Evolutionary conservation across 2,113 vertebrate species (phyloP), one percentile per base, ranked within the genome.

Genomic region (Donacobius atricapilla): DNA sequence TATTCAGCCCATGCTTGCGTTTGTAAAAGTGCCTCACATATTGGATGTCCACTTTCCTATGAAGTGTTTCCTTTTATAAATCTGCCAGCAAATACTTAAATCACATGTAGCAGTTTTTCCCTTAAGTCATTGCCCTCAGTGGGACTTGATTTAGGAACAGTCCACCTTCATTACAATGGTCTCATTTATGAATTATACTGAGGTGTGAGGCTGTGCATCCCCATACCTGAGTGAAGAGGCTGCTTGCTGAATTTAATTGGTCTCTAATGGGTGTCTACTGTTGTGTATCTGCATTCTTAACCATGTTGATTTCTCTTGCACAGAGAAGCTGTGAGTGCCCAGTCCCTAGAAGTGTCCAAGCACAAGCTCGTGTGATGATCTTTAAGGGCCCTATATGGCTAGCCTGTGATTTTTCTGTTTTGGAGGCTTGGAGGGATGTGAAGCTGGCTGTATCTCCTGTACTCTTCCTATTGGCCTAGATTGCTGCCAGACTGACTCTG

Each of bases 251-350:
- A 28, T 54, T 69, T 70, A 31, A 39, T 66, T 1, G 0, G 11
- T 44, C 22, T 73, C 10, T 33, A 40, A 17, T 31, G 44, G 20
- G 2, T 39, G 3, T 44, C 21, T 53, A 2, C 20, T 2, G 0
- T 13, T 75, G 17, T 35, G 9, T 23, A 5, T 23, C 44, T 64
- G 45, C 16, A 3, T 56, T 71, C 27, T 47, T 13, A 37, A 23
- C n/a, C 15, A 3, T 6, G 8, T 8, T 3, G 3, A 30, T 24
- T 71, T 48, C 42, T 64, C 50, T 35, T 42, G 33, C 28, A 21
- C 23, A 5, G 33, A 27, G 11, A 24, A 51, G 5, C 9, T n/a
- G 13, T 39, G 51, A 23, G 7, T 51, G 27, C 19, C 31, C 22
- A 42, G 23, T 23, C 18, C 15, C 22, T 37, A 4, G 22, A 39